These are phyloP conservation scores for Stenoptilia bipunctidactyla DNA, from an alignment of 2,888 invertebrate species.

Conservation along the genomic window DNA sequence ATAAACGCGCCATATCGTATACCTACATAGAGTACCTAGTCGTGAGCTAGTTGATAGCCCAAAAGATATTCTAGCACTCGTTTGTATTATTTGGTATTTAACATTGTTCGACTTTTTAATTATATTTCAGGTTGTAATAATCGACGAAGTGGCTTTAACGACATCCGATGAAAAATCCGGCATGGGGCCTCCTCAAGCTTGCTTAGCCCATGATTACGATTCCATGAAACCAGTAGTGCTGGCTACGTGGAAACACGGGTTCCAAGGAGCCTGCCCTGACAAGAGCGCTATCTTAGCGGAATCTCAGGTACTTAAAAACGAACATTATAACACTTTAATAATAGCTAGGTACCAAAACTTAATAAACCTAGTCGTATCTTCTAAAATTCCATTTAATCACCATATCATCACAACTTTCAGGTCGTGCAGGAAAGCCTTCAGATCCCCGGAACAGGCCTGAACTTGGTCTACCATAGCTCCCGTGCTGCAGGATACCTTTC, in stretches of 20 bases:
- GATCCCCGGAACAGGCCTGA: conserved; percentile 95
- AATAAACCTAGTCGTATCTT: too few species aligned
- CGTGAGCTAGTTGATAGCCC: too few species aligned
- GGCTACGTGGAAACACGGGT: conserved; percentile 95
- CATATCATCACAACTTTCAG: conserved; percentile 39
- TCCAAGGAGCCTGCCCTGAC: conserved; percentile 95
- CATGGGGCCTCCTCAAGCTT: conserved; percentile 79
- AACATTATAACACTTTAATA: too few species aligned
- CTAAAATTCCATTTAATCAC: too few species aligned
- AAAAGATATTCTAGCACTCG: too few species aligned
- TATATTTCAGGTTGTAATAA: conserved; percentile 89
- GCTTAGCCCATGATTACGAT: conserved; percentile 91
- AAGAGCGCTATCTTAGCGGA: conserved; percentile 91
- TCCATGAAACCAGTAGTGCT: conserved; percentile 93
- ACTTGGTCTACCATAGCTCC: conserved; percentile 96
- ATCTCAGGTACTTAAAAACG: conserved; percentile 76
- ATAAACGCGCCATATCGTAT: too few species aligned
- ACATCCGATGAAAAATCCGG: conserved; percentile 83
- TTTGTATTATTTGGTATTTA: too few species aligned
- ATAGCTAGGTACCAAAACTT: too few species aligned
- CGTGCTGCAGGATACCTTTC: conserved; percentile 93
- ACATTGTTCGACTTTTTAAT: too few species aligned
- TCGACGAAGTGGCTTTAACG: conserved; percentile 87
- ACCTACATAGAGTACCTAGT: too few species aligned
- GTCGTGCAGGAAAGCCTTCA: conserved; percentile 95